Percentiles rank a stretch among this genome's conserved stretches.
These are phyloP conservation scores for Drosophila oshimai DNA, from an alignment of 1,140 invertebrate genomes.

Conservation along the genomic window DNA sequence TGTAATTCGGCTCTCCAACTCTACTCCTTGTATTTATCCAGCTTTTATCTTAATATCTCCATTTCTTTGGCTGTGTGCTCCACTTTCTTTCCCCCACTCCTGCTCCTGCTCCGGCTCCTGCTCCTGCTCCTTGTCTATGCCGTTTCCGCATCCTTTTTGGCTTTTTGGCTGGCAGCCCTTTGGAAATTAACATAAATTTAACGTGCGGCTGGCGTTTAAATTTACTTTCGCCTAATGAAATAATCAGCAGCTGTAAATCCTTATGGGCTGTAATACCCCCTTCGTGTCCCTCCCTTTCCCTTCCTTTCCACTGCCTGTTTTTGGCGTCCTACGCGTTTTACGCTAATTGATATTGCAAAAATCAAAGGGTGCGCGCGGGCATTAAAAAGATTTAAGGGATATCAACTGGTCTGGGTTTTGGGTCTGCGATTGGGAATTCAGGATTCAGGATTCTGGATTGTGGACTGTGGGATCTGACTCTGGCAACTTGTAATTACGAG, in stretches of 20 bases:
- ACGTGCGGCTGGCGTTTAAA: slow-evolving; percentile 64
- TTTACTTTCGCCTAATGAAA: slow-evolving; percentile 77
- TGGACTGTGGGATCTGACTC: background rate
- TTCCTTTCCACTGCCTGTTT: slow-evolving; percentile 1
- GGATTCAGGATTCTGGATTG: background rate
- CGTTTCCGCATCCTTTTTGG: slow-evolving; percentile 15
- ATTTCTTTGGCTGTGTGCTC: background rate
- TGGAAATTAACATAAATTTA: slow-evolving; percentile 76
- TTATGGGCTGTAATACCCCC: slow-evolving; percentile 26
- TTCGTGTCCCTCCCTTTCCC: background rate
- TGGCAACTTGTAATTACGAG: slow-evolving; percentile 68
- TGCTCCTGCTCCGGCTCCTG: background rate
- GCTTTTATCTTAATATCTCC: background rate
- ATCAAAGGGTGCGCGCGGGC: slow-evolving; percentile 61
- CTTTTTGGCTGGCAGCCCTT: slow-evolving; percentile 48
- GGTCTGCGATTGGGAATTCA: background rate
- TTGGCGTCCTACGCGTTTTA: slow-evolving; percentile 42
- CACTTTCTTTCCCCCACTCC: slow-evolving; percentile 8
- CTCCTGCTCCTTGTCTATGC: slow-evolving; percentile 6
- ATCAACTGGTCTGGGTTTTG: slow-evolving; percentile 32
- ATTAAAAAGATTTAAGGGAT: slow-evolving; percentile 68
- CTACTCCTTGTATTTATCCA: background rate
- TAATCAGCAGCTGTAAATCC: slow-evolving; percentile 74
- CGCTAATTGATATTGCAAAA: slow-evolving; percentile 80
- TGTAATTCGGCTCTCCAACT: background rate